Evolutionary conservation across 2,888 invertebrate genomes (phyloP).

Genomic region (Schizotus pectinicornis): DNA sequence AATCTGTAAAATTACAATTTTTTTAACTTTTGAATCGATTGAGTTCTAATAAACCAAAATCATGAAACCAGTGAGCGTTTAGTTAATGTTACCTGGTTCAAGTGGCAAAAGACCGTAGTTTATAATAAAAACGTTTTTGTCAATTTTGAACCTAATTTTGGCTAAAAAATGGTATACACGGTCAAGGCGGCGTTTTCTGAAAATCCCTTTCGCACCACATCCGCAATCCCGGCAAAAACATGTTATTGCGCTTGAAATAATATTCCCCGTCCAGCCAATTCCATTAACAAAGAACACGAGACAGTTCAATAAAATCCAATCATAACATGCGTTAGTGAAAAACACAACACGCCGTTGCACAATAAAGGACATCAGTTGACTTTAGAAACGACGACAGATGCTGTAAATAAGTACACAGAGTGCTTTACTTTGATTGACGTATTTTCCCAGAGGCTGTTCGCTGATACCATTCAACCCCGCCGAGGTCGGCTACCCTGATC

Average conservation of each 20-base stretch:
- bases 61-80: too few relatives aligned
- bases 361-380: constrained; percentile 49
- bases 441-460: constrained; percentile 54
- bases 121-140: too few relatives aligned
- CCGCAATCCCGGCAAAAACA: constrained; percentile 9
- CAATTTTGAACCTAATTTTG: too few relatives aligned
- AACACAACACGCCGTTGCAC: constrained; percentile 47
- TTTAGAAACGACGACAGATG: constrained; percentile 52
- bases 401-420: constrained; percentile 51
- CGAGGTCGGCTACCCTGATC: constrained; percentile 37
- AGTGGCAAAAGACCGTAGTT: too few relatives aligned
- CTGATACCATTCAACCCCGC: constrained; percentile 42
- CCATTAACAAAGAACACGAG: constrained; percentile 34
- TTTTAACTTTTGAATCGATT: too few relatives aligned
- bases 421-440: constrained; percentile 53
- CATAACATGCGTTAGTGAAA: constrained; percentile 43
- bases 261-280: constrained; percentile 28
- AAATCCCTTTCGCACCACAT: too few relatives aligned
- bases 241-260: constrained; percentile 23
- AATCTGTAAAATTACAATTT: too few relatives aligned
- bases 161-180: too few relatives aligned
- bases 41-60: too few relatives aligned
- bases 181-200: too few relatives aligned
- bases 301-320: constrained; percentile 38
- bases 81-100: too few relatives aligned